A percentile compares a stretch with the other conserved stretches of the same genome.
These are phyloP conservation scores for Drosophila pallidifrons DNA, from an alignment of 1,140 invertebrate genomes.

Conservation along the genomic window DNA sequence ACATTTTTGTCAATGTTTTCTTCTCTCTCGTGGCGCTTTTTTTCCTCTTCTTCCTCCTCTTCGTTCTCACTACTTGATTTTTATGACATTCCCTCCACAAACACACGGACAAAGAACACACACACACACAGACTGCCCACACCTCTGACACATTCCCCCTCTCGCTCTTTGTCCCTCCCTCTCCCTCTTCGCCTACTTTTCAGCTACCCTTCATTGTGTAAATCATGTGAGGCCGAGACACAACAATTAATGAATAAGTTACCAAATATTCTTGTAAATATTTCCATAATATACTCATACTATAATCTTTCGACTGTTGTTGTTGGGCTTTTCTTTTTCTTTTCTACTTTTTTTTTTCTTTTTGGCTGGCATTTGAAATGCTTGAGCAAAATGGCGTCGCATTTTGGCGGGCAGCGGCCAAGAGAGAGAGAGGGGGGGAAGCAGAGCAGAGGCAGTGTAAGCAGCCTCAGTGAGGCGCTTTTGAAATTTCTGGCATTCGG, in stretches of 20 bases:
- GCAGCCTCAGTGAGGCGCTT: slow-evolving; percentile 28
- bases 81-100: slow-evolving; percentile 48
- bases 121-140: slow-evolving; percentile 24
- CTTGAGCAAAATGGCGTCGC: slow-evolving; percentile 42
- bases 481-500: slow-evolving; percentile 63
- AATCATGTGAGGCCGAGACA: slow-evolving; percentile 21
- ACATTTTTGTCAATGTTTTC: slow-evolving; percentile 44
- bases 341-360: background rate
- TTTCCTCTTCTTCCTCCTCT: slow-evolving; percentile 8
- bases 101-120: slow-evolving; percentile 8
- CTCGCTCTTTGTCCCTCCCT: background rate
- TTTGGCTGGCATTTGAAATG: slow-evolving; percentile 30
- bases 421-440: no score
- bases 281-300: slow-evolving; percentile 49
- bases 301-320: slow-evolving; percentile 25
- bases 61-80: slow-evolving; percentile 36
- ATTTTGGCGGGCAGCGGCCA: slow-evolving; percentile 13
- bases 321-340: slow-evolving; percentile 23
- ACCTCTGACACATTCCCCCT: slow-evolving; percentile 4
- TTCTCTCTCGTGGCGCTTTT: slow-evolving; percentile 23
- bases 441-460: no score
- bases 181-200: background rate
- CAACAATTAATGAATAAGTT: slow-evolving; percentile 46
- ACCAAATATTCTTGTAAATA: slow-evolving; percentile 42
- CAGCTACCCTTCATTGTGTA: background rate